These are phyloP conservation scores for Falcunculus frontatus DNA, from an alignment of 2,113 vertebrate species.

Conservation along the genomic window DNA sequence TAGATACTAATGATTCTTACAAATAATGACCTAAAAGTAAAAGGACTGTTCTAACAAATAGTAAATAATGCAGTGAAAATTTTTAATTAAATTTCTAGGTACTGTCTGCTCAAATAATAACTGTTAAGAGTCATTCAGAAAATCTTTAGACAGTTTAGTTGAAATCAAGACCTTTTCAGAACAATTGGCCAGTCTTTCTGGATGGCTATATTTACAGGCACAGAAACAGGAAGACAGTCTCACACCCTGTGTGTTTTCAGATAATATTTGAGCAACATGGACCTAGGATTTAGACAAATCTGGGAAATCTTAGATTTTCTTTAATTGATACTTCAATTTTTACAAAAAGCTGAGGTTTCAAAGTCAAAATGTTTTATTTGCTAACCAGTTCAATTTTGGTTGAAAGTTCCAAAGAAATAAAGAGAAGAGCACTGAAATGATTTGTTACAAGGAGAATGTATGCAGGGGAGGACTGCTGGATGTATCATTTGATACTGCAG, in stretches of 20 bases:
- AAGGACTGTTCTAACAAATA: neutral
- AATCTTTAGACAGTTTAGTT: neutral
- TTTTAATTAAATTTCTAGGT: neutral
- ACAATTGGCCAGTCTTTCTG: rapidly evolving
- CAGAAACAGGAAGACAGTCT: neutral
- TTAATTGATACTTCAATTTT: neutral
- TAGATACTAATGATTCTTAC: neutral
- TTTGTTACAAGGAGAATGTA: neutral
- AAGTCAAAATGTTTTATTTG: neutral
- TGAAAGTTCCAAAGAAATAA: neutral
- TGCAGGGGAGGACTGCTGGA: rapidly evolving
- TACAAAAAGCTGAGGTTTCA: neutral
- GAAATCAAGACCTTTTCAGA: neutral
- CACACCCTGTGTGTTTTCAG: neutral
- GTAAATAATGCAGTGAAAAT: neutral
- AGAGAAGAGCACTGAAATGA: neutral
- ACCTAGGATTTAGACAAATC: neutral
- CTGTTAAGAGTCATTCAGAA: neutral
- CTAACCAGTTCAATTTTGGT: neutral
- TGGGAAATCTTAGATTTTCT: neutral
- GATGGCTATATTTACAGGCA: neutral
- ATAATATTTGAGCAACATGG: neutral
- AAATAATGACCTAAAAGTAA: neutral
- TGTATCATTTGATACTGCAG: neutral
- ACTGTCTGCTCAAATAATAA: neutral